Evolutionary conservation across 2,888 invertebrate genomes (phyloP).

Genomic region (Cryptophagus acutangulus): DNA sequence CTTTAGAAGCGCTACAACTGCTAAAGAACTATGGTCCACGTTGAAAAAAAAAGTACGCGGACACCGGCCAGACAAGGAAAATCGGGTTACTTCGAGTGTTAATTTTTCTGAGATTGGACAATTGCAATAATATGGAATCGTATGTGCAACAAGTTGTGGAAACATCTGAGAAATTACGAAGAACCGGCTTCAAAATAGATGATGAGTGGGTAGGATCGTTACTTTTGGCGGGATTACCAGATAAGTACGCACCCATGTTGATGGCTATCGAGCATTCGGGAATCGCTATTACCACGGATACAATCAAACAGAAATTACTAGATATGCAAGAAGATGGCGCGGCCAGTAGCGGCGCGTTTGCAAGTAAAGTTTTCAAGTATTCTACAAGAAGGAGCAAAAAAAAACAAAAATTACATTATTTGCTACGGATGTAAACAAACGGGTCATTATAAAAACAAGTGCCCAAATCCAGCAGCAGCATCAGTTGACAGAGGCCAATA

Average conservation of each 20-base stretch:
- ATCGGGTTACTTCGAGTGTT: slow-evolving; percentile 25
- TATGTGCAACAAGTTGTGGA: slow-evolving; percentile 35
- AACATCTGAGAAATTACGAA: slow-evolving; percentile 29
- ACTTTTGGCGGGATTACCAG: slow-evolving; percentile 29
- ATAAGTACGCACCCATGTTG: slow-evolving; percentile 25
- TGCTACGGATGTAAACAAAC: slow-evolving; percentile 24
- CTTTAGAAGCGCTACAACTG: no score
- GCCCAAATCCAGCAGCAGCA: slow-evolving; percentile 12
- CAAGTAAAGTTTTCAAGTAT: slow-evolving; percentile 7
- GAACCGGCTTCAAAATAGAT: slow-evolving; percentile 32
- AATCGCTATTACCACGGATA: slow-evolving; percentile 26
- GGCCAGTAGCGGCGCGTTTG: slow-evolving; percentile 13
- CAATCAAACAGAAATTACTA: slow-evolving; percentile 30
- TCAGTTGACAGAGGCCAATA: background rate
- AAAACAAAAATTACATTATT: slow-evolving; percentile 13
- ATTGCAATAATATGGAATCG: slow-evolving; percentile 25
- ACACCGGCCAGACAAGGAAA: slow-evolving; percentile 28
- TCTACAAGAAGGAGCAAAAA: slow-evolving; percentile 10
- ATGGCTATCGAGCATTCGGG: slow-evolving; percentile 32
- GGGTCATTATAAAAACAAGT: slow-evolving; percentile 23
- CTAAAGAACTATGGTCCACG: slow-evolving; percentile 24
- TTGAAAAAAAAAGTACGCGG: slow-evolving; percentile 27
- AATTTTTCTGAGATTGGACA: slow-evolving; percentile 27
- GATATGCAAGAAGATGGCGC: slow-evolving; percentile 23
- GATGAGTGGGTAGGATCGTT: slow-evolving; percentile 31